Conservation (phyloP, 2,113 vertebrate genomes). For the Thermophis baileyi region DNA sequence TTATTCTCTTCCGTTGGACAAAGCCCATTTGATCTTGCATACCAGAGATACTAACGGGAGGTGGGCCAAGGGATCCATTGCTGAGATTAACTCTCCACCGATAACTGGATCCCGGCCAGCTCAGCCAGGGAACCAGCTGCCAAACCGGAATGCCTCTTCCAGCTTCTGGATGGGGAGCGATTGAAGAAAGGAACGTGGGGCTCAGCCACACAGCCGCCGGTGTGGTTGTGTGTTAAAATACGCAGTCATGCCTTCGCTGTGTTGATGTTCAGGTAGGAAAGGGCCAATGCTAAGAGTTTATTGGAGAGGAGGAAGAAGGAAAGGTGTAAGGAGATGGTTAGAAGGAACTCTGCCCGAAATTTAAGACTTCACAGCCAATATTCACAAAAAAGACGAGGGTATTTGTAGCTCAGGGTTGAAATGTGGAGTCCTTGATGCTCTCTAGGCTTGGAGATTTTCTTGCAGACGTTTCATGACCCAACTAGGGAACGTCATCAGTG, state of each 20-base stretch:
- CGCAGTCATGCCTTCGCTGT: neutral
- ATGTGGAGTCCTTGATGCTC: neutral
- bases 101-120: neutral
- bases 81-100: constrained; percentile 4
- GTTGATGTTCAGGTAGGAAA: neutral
- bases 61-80: neutral
- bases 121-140: constrained; percentile 14
- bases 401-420: neutral
- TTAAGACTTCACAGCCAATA: neutral
- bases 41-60: rapidly evolving
- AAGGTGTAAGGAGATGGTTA: neutral
- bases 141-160: neutral
- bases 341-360: neutral
- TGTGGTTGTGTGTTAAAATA: constrained; percentile 36
- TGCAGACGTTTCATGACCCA: neutral
- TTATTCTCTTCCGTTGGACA: neutral
- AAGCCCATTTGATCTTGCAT: neutral
- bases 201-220: neutral
- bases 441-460: neutral
- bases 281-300: neutral
- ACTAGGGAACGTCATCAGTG: neutral
- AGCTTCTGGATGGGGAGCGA: neutral
- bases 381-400: neutral
- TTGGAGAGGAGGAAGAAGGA: neutral
- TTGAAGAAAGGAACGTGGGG: neutral